Percentiles rank a stretch among this genome's conserved stretches.
phyloP scores from a whole-genome alignment of 64 coral and sea anemone genomes.

The Montipora cactus region DNA sequence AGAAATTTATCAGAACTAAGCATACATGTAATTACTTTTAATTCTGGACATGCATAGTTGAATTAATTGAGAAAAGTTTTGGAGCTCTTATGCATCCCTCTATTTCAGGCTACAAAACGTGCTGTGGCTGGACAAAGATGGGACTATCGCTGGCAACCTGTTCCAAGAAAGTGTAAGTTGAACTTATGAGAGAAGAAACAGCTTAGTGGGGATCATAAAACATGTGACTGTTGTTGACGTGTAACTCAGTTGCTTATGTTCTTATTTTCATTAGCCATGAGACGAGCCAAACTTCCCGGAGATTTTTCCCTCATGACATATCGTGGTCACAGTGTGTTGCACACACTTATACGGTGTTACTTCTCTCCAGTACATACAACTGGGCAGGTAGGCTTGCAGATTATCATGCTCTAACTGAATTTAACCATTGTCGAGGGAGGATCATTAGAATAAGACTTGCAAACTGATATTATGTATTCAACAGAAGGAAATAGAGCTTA shows the following conservation, averaged over 20 bases:
- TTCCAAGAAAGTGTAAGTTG: slow-evolving; percentile 85
- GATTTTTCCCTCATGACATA: slow-evolving; percentile 96
- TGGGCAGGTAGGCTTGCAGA: slow-evolving; percentile 72
- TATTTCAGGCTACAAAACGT: slow-evolving; percentile 76
- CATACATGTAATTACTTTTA: no score
- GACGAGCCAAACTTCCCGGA: slow-evolving; percentile 64
- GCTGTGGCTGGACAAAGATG: slow-evolving; percentile 77
- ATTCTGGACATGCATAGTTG: no score
- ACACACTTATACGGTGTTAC: slow-evolving; percentile 84
- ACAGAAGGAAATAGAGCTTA: no score
- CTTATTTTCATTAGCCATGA: slow-evolving; percentile 19
- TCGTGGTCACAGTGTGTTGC: slow-evolving; percentile 85
- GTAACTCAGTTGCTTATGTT: background rate
- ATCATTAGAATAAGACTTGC: no score
- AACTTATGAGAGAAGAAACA: background rate
- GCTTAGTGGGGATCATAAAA: no score
- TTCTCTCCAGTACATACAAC: slow-evolving; percentile 93
- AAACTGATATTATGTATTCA: no score
- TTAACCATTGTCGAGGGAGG: no score
- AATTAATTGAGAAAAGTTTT: background rate
- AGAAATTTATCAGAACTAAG: no score
- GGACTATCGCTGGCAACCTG: slow-evolving; percentile 96
- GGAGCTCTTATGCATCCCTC: background rate
- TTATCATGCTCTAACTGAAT: background rate
- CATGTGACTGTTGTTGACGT: background rate